Evolutionary conservation across 2,797 vertebrate genomes (phyloP).

Genomic region (Meda fulgida): DNA sequence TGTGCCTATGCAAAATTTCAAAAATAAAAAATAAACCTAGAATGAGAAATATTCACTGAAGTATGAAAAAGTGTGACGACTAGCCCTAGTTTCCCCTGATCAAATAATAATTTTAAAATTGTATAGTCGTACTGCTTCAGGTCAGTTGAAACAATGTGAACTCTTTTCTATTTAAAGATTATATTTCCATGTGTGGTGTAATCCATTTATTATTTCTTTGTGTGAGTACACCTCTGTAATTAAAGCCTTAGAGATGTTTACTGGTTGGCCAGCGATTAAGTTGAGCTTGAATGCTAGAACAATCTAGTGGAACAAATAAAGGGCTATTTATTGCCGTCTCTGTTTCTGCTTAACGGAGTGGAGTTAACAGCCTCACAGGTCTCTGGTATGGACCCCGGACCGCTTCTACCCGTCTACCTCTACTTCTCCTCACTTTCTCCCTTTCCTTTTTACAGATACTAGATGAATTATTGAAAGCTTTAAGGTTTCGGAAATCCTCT

Average conservation of each 20-base stretch:
- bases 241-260: conserved; percentile 55
- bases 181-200: conserved; percentile 33
- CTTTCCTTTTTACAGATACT: conserved; percentile 57
- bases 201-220: conserved; percentile 41
- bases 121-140: background rate
- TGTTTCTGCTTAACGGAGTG: conserved; percentile 62
- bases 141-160: conserved; percentile 2
- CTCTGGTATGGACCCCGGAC: conserved; percentile 40
- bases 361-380: conserved; percentile 57
- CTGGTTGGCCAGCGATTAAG: conserved; percentile 46
- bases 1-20: background rate
- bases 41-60: background rate
- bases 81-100: background rate
- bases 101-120: background rate
- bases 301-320: conserved; percentile 56
- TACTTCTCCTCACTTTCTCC: background rate
- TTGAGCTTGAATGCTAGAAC: conserved; percentile 40
- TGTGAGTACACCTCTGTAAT: conserved; percentile 49
- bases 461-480: conserved; percentile 66
- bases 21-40: background rate
- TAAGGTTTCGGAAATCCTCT: conserved; percentile 65
- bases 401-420: conserved; percentile 31
- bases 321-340: conserved; percentile 56
- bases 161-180: conserved; percentile 13
- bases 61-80: background rate